Evolutionary conservation across 2,113 vertebrate genomes (phyloP).

Genomic region (Solea senegalensis): DNA sequence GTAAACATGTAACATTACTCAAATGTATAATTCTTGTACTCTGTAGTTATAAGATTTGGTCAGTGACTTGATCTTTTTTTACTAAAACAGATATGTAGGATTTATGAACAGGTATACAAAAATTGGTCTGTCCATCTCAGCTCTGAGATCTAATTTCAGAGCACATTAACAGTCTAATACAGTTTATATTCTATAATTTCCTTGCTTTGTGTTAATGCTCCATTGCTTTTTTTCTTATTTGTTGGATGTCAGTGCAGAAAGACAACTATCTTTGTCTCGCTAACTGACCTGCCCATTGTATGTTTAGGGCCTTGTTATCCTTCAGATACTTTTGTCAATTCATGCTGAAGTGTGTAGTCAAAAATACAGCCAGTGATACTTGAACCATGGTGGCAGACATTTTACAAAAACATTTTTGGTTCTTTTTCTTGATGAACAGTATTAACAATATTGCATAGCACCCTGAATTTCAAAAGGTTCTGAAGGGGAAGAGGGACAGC

Average conservation of each 20-base stretch:
- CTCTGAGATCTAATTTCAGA: neutral
- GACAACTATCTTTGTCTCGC: slow-evolving; percentile 18
- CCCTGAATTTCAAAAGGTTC: slow-evolving; percentile 54
- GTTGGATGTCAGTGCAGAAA: slow-evolving; percentile 60
- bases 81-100: slow-evolving; percentile 6
- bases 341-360: slow-evolving; percentile 23
- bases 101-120: slow-evolving; percentile 17
- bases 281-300: slow-evolving; percentile 36
- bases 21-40: slow-evolving; percentile 1
- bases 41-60: slow-evolving; percentile 28
- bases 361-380: slow-evolving; percentile 8
- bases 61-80: slow-evolving; percentile 25
- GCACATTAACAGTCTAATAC: slow-evolving; percentile 2
- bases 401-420: slow-evolving; percentile 24
- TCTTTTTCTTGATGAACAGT: slow-evolving; percentile 16
- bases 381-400: slow-evolving; percentile 18
- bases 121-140: neutral
- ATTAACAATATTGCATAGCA: slow-evolving; percentile 53
- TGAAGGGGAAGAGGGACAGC: slow-evolving; percentile 50
- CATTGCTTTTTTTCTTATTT: slow-evolving; percentile 25
- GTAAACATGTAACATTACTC: slow-evolving; percentile 37
- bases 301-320: slow-evolving; percentile 34
- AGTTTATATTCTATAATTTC: slow-evolving; percentile 22
- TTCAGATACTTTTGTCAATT: slow-evolving; percentile 57
- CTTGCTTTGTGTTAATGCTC: slow-evolving; percentile 48